Conservation (phyloP, 37 sponge, comb jelly and placozoan genomes). For the Ianthella basta region DNA sequence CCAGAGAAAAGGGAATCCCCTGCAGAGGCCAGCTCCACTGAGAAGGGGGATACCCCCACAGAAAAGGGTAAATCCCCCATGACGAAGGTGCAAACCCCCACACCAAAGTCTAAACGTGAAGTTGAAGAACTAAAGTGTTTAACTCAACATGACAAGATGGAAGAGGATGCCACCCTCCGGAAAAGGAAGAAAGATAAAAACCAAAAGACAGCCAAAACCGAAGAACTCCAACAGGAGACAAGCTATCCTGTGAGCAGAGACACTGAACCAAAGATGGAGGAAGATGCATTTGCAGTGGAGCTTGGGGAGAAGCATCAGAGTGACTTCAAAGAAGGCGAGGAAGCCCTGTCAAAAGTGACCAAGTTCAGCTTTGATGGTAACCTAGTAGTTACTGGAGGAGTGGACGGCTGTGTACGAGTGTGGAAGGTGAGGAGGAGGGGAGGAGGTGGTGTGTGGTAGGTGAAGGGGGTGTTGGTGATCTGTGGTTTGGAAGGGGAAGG, state of each 20-base stretch:
- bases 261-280: not conserved
- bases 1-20: too few species aligned
- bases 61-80: too few species aligned
- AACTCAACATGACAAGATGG: too few species aligned
- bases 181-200: not conserved
- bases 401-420: slow-evolving; percentile 63
- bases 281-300: slow-evolving; percentile 12
- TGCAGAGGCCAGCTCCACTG: too few species aligned
- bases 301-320: slow-evolving; percentile 17
- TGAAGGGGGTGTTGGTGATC: not conserved
- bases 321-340: slow-evolving; percentile 41
- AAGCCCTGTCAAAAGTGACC: slow-evolving; percentile 62
- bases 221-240: not conserved
- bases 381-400: slow-evolving; percentile 67
- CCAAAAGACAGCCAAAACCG: not conserved
- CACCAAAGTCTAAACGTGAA: too few species aligned
- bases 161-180: not conserved
- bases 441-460: too few species aligned
- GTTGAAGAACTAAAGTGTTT: too few species aligned
- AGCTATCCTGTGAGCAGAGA: too few species aligned
- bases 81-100: too few species aligned
- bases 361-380: slow-evolving; percentile 53
- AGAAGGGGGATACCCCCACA: too few species aligned
- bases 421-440: slow-evolving; percentile 63
- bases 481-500: not conserved